These are phyloP conservation scores for Anomalospiza imberbis DNA, from an alignment of 2,797 vertebrate genomes.

Conservation along the genomic window DNA sequence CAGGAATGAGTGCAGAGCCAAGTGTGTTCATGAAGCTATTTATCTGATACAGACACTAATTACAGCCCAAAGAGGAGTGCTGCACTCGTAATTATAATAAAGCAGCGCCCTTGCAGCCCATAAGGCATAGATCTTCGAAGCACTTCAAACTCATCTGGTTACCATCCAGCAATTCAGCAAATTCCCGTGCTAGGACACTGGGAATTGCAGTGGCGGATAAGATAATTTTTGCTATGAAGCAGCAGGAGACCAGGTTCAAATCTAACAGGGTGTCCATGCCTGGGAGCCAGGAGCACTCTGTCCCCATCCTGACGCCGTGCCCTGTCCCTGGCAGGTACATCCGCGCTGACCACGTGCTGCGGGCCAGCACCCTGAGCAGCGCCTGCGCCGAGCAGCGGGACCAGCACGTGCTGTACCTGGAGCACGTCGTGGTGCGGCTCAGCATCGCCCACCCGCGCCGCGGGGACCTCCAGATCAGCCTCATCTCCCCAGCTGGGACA, in stretches of 20 bases:
- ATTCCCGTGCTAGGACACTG: neutral
- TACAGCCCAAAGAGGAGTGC: neutral
- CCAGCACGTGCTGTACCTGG: constrained; percentile 81
- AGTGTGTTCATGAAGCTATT: constrained; percentile 30
- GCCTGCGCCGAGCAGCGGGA: constrained; percentile 80
- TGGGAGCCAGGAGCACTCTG: neutral
- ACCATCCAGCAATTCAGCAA: constrained; percentile 5
- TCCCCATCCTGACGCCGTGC: rapidly evolving
- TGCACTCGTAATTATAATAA: constrained; percentile 7
- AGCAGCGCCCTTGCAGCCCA: constrained; percentile 16
- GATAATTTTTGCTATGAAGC: neutral
- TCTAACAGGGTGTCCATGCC: rapidly evolving
- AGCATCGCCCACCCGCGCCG: constrained; percentile 84
- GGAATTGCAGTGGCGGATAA: neutral
- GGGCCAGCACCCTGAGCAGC: constrained; percentile 74
- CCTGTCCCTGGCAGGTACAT: constrained; percentile 76
- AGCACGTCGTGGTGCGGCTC: constrained; percentile 85
- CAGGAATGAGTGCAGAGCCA: neutral
- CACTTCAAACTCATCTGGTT: neutral
- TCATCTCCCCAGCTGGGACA: constrained; percentile 86
- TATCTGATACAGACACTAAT: constrained; percentile 46
- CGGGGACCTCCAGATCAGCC: constrained; percentile 89
- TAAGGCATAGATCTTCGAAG: constrained; percentile 18
- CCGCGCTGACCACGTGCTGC: constrained; percentile 79
- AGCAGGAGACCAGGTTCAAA: neutral